These are phyloP conservation scores for Pocota personata DNA, from an alignment of 2,888 invertebrate species.

Conservation along the genomic window DNA sequence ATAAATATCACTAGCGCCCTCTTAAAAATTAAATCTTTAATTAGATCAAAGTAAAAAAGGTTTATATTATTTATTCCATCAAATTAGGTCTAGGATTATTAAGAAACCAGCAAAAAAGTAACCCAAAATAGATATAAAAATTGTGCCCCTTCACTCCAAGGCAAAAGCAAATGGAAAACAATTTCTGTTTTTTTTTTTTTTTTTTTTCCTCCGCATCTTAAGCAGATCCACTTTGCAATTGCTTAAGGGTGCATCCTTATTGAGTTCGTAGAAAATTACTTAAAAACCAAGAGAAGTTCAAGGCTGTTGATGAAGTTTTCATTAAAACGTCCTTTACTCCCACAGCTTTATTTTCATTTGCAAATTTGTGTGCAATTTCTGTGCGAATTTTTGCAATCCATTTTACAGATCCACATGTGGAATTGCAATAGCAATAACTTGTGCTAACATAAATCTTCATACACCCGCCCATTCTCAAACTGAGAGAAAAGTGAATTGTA, in stretches of 20 bases:
- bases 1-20: not conserved
- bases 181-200: not conserved
- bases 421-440: not conserved
- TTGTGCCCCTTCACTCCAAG: not conserved
- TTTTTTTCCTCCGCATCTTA: not conserved
- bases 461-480: too few relatives aligned
- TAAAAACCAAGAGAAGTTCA: conserved; percentile 21
- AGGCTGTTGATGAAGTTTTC: conserved; percentile 33
- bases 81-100: conserved; percentile 47
- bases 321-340: not conserved
- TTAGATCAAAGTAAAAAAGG: conserved; percentile 3
- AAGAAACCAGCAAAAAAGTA: not conserved
- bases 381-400: not conserved
- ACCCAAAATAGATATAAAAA: not conserved
- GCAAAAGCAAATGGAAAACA: conserved; percentile 16
- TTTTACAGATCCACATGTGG: not conserved
- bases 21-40: not conserved
- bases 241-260: conserved; percentile 58
- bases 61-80: conserved; percentile 14
- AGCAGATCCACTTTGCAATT: conserved; percentile 43
- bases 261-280: conserved; percentile 17
- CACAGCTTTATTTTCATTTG: not conserved
- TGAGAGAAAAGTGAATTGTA: conserved; percentile 10
- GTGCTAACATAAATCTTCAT: not conserved
- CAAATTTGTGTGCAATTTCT: not conserved